phyloP scores from a whole-genome alignment of 2,888 invertebrate species.

The Lordiphosa fenestrarum region DNA sequence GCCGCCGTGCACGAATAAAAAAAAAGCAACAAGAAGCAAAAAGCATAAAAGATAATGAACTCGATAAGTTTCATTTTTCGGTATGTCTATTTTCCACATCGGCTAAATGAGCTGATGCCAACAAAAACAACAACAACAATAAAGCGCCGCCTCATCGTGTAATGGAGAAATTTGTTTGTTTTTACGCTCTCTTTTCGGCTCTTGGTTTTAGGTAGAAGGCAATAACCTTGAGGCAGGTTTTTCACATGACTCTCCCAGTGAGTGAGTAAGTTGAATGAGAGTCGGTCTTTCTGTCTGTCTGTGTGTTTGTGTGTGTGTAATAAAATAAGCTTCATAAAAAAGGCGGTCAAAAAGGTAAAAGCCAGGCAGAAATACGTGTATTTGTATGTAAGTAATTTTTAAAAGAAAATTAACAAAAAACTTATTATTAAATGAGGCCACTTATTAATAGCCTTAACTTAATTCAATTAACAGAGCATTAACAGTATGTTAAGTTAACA shows the following conservation, averaged over 20 bases:
- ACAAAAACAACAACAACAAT: conserved; percentile 14
- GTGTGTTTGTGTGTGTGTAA: conserved; percentile 12
- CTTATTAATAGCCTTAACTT: too few species aligned
- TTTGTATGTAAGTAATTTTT: not conserved
- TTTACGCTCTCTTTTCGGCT: conserved; percentile 31
- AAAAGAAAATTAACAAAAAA: not conserved
- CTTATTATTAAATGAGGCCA: too few species aligned
- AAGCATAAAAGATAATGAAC: conserved; percentile 57
- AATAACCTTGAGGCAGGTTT: conserved; percentile 74
- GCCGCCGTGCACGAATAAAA: conserved; percentile 6
- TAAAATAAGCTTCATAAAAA: conserved; percentile 31
- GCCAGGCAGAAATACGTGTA: conserved; percentile 7
- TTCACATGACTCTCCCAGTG: conserved; percentile 48
- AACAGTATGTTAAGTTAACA: too few species aligned
- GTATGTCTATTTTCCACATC: conserved; percentile 31
- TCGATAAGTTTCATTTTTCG: conserved; percentile 49
- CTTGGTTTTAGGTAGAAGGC: conserved; percentile 54
- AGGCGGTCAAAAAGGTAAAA: conserved; percentile 29
- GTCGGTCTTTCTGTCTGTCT: conserved; percentile 13
- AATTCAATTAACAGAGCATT: too few species aligned
- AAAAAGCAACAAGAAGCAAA: conserved; percentile 14
- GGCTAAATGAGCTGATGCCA: conserved; percentile 50
- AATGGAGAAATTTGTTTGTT: conserved; percentile 65
- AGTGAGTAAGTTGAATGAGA: conserved; percentile 11
- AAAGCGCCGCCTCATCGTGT: conserved; percentile 48